A percentile compares a stretch with the other conserved stretches of the same genome.
These are phyloP conservation scores for Agrochola lota DNA, from an alignment of 2,888 invertebrate species.

Conservation along the genomic window DNA sequence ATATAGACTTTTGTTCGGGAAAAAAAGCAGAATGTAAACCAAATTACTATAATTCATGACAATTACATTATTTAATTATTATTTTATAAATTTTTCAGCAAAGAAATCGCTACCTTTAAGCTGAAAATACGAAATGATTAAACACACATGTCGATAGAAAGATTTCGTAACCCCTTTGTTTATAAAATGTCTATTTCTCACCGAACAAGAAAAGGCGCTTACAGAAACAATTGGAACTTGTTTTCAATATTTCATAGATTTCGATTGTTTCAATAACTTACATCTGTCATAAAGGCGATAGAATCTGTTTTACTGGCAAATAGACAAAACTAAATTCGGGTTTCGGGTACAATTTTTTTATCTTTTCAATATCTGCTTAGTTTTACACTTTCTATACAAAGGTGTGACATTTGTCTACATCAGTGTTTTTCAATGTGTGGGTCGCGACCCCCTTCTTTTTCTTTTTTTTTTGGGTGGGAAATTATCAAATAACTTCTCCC, in stretches of 20 bases:
- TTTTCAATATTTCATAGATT: conserved; percentile 80
- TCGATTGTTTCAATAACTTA: conserved; percentile 78
- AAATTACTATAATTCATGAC: not conserved
- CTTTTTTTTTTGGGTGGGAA: too few species aligned
- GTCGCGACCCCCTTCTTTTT: too few species aligned
- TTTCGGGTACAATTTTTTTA: conserved; percentile 24
- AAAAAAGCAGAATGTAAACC: not conserved
- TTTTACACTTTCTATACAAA: too few species aligned
- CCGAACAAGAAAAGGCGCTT: conserved; percentile 63
- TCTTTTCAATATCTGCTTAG: not conserved
- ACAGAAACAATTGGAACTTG: conserved; percentile 66
- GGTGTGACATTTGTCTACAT: too few species aligned
- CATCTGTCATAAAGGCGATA: conserved; percentile 78
- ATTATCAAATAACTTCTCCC: too few species aligned
- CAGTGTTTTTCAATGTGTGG: too few species aligned
- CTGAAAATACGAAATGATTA: not conserved
- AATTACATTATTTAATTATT: not conserved
- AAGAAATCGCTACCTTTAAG: not conserved
- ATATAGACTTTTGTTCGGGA: not conserved
- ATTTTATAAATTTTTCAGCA: too few species aligned
- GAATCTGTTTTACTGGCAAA: conserved; percentile 53
- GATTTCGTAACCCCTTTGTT: conserved; percentile 25
- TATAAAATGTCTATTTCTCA: conserved; percentile 58
- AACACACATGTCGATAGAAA: not conserved
- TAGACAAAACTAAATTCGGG: conserved; percentile 33